Evolutionary conservation across 1,140 invertebrate genomes (phyloP), one percentile per base, ranked within the genome.

Genomic region (Brachionus manjavacas): DNA sequence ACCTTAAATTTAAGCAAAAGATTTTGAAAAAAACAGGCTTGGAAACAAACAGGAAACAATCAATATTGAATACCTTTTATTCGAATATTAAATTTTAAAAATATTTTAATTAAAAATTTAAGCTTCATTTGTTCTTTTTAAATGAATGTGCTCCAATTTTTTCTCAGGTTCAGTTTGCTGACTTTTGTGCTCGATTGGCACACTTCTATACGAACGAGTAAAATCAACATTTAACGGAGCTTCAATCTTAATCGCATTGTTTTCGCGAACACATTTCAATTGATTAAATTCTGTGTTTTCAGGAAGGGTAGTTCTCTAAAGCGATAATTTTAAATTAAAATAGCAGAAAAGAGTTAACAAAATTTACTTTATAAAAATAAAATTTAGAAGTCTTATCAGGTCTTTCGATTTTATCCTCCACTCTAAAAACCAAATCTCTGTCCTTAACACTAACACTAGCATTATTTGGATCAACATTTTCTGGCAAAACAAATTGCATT

Each of bases 131-230:
- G 31, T 72, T 72, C 68, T 20, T 20, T 60, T 72, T 8, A 72
- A 41, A 8, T 72, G 14, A 41, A 72, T 23, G 8, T 72, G 31
- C 11, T 72, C 68, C 68, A 72, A 16, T 41, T 72, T 72, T 39
- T 72, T 72, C n/a, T 72, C 68, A 9, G 39, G 16, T 20, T 72
- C 31, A 4, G 68, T 68, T 31, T 68, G 68, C n/a, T 72, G 31
- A 72, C 68, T 72, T 72, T 72, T 76, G 39, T 81, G 79, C 31
- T 81, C 79, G 39, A 81, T 81, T 23, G 79, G 79, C 46, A 81
- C 39, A 41, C 64, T 68, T 31, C 79, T 25, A 81, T 64, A 81
- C 3, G 52, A 64, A 64, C 79, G 55, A n/a, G 79, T 68, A 68
- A 64, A 81, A 28, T 81, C 79, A 60, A 20, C 60, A 43, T 81